phyloP scores from a whole-genome alignment of 2,113 vertebrate genomes.

The Hippoglossus stenolepis region DNA sequence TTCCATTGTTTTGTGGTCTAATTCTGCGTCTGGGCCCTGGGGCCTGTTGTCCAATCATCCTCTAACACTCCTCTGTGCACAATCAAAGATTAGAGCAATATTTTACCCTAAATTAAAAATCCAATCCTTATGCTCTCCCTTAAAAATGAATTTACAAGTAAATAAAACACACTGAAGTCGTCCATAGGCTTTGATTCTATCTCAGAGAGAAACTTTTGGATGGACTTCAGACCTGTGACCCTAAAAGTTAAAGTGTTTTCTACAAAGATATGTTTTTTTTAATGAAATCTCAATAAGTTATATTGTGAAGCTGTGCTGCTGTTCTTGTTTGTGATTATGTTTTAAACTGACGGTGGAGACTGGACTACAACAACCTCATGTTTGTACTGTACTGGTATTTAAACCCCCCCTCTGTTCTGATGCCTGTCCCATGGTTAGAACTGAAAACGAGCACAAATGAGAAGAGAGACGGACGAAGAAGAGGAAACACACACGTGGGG shows the following conservation, averaged over 20 bases:
- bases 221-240: too few relatives aligned
- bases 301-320: constrained; percentile 13
- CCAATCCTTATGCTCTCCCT: too few relatives aligned
- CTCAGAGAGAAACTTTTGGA: too few relatives aligned
- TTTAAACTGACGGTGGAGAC: neutral
- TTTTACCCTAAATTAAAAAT: too few relatives aligned
- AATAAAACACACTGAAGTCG: too few relatives aligned
- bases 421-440: constrained; percentile 70
- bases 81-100: too few relatives aligned
- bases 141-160: too few relatives aligned
- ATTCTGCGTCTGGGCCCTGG: too few relatives aligned
- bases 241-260: neutral
- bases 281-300: constrained; percentile 9
- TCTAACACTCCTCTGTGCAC: too few relatives aligned
- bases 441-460: constrained; percentile 70
- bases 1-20: too few relatives aligned
- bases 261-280: neutral
- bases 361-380: constrained; percentile 28
- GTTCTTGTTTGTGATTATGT: constrained; percentile 16
- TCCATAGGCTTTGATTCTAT: too few relatives aligned
- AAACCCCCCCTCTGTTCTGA: constrained; percentile 19
- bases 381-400: constrained; percentile 42
- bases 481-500: constrained; percentile 38
- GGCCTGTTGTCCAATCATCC: too few relatives aligned
- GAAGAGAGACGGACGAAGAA: constrained; percentile 12